These are phyloP conservation scores for Myopa testacea DNA, from an alignment of 2,888 invertebrate genomes.

Conservation along the genomic window DNA sequence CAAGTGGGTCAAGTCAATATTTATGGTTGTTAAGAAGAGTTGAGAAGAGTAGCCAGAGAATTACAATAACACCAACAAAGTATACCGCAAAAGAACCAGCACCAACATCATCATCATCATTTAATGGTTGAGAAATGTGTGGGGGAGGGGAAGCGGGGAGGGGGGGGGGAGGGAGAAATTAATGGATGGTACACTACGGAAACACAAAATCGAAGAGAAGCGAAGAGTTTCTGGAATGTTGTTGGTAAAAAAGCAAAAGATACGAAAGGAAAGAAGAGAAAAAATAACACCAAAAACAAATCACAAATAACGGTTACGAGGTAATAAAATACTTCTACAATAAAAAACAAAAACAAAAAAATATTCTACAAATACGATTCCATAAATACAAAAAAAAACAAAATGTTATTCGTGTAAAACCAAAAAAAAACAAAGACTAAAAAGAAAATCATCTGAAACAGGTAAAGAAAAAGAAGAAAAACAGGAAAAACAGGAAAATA, in stretches of 20 bases:
- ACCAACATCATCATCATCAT: not conserved
- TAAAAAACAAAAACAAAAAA: not conserved
- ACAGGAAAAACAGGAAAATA: too few relatives aligned
- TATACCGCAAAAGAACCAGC: not conserved
- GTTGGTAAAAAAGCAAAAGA: not conserved
- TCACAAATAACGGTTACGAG: too few relatives aligned
- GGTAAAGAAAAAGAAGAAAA: not conserved
- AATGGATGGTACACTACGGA: not conserved
- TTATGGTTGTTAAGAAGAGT: not conserved
- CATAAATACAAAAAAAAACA: not conserved
- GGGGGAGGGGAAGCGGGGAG: too few relatives aligned
- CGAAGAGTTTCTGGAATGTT: not conserved
- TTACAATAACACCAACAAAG: not conserved
- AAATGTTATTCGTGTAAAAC: not conserved
- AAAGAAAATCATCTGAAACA: not conserved
- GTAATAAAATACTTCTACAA: not conserved
- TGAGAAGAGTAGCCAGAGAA: not conserved
- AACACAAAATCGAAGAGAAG: not conserved
- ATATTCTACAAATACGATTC: not conserved
- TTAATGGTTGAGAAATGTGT: not conserved
- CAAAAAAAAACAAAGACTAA: not conserved
- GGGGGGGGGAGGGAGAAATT: not conserved
- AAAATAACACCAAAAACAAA: too few relatives aligned
- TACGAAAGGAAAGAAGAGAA: too few relatives aligned
- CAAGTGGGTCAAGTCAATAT: conserved; percentile 35